Evolutionary conservation across 2,113 vertebrate species (phyloP).

Genomic region (Istiophorus platypterus): DNA sequence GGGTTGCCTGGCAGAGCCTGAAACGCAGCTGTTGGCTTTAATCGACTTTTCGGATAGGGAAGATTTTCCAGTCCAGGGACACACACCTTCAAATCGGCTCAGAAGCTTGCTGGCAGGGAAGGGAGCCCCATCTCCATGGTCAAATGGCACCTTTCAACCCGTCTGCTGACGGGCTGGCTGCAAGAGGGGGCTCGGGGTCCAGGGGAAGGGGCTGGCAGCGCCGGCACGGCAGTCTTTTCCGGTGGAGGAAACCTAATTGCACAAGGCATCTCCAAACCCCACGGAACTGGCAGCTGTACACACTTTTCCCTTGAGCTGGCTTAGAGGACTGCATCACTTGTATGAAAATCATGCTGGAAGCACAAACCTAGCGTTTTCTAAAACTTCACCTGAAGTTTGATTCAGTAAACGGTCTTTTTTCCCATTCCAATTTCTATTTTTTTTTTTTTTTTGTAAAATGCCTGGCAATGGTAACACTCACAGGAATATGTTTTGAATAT

Average conservation of each 20-base stretch:
- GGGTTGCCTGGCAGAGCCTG: conserved; percentile 81
- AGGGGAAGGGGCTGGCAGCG: conserved; percentile 74
- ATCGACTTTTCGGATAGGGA: conserved; percentile 84
- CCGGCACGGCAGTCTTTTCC: conserved; percentile 65
- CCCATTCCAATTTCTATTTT: not conserved
- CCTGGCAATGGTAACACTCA: conserved; percentile 12
- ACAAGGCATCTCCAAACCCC: conserved; percentile 78
- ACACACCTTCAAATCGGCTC: conserved; percentile 83
- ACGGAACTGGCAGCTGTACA: conserved; percentile 77
- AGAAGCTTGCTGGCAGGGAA: conserved; percentile 79
- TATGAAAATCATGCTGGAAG: conserved; percentile 72
- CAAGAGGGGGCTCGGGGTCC: conserved; percentile 67
- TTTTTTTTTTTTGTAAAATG: conserved; percentile 5
- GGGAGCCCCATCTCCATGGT: conserved; percentile 74
- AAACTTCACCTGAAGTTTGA: conserved; percentile 67
- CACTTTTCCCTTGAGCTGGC: conserved; percentile 70
- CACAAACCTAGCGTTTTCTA: conserved; percentile 61
- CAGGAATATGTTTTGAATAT: conserved; percentile 19
- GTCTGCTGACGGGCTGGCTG: conserved; percentile 74
- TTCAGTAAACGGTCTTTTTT: conserved; percentile 42
- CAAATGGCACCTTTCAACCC: conserved; percentile 83
- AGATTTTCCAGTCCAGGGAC: conserved; percentile 82
- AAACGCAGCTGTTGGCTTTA: conserved; percentile 86
- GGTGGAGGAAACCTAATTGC: conserved; percentile 78
- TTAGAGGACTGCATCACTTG: conserved; percentile 71